Percentiles rank a stretch among this genome's conserved stretches.
phyloP scores from a whole-genome alignment of 2,888 invertebrate genomes.

The Cristatella mucedo region DNA sequence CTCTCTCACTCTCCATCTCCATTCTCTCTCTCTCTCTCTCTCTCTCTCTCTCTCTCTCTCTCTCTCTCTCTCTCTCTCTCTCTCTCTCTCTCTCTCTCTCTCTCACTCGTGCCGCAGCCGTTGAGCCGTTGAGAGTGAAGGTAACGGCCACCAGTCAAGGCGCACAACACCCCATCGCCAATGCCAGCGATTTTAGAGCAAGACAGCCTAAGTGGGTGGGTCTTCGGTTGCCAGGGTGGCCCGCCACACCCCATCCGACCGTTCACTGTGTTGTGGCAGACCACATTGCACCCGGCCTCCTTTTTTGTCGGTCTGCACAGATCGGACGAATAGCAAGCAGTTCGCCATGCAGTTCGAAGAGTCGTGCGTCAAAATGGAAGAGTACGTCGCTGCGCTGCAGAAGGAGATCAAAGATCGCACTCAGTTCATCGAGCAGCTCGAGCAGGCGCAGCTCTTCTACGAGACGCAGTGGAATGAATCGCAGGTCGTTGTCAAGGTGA shows the following conservation, averaged over 20 bases:
- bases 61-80: neutral
- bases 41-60: neutral
- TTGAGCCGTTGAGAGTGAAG: no score
- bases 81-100: neutral
- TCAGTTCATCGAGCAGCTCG: conserved; percentile 57
- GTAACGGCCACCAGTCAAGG: no score
- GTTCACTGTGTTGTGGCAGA: no score
- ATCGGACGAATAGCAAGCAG: conserved; percentile 67
- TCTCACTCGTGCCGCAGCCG: no score
- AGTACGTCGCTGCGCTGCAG: conserved; percentile 56
- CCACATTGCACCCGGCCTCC: no score
- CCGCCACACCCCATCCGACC: no score
- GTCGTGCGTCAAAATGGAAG: conserved; percentile 59
- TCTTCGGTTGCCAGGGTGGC: no score
- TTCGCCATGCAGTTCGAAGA: conserved; percentile 71
- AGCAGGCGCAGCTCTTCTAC: conserved; percentile 56
- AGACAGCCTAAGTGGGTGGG: no score
- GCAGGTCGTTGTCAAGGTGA: conserved; percentile 82
- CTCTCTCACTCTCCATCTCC: neutral
- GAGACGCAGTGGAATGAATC: conserved; percentile 81
- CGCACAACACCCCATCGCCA: no score
- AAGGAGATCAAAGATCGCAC: conserved; percentile 65
- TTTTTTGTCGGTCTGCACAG: no score
- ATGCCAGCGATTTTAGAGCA: no score
- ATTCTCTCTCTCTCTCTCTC: neutral